These are phyloP conservation scores for Tyrannus savana DNA, from an alignment of 2,113 vertebrate species.

Conservation along the genomic window DNA sequence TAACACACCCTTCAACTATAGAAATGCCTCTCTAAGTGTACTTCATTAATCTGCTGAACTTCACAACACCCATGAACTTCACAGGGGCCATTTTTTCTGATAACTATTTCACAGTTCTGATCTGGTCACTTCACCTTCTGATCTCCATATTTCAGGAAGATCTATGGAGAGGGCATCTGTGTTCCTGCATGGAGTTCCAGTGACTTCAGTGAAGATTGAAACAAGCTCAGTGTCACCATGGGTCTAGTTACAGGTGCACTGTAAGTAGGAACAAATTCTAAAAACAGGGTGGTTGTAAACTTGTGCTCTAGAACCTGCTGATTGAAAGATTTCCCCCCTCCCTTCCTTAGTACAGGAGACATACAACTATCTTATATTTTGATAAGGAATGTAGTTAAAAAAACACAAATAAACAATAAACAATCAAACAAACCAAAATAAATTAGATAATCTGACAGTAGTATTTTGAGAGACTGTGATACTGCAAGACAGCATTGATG, in stretches of 20 bases:
- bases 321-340: not conserved
- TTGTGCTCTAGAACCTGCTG: accelerated
- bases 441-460: not conserved
- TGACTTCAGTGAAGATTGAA: not conserved
- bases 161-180: accelerated
- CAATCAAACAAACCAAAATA: not conserved
- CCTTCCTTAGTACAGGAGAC: not conserved
- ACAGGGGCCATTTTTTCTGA: not conserved
- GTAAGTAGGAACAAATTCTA: not conserved
- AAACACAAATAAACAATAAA: not conserved
- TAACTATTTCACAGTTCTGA: not conserved
- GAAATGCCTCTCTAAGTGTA: not conserved
- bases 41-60: not conserved
- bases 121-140: not conserved
- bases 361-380: not conserved
- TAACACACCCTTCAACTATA: accelerated
- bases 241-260: not conserved
- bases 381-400: not conserved
- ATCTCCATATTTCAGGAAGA: not conserved
- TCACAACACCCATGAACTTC: not conserved
- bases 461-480: not conserved
- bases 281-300: not conserved
- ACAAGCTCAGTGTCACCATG: not conserved
- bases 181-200: not conserved
- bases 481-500: not conserved